These are phyloP conservation scores for Syngnathus scovelli DNA, from an alignment of 2,113 vertebrate genomes.

Conservation along the genomic window DNA sequence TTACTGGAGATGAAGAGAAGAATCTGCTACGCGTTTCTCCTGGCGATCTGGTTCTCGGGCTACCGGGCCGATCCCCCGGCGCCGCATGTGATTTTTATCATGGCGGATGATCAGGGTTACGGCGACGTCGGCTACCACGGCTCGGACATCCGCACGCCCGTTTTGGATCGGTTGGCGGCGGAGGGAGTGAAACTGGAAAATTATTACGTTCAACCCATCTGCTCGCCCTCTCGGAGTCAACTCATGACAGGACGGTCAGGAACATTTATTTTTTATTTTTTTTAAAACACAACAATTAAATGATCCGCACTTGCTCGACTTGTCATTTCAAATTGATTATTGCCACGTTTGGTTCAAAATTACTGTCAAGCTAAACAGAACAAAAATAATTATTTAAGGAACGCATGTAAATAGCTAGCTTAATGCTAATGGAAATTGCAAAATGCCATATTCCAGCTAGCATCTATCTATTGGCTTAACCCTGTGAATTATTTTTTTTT, in stretches of 20 bases:
- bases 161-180: conserved; percentile 81
- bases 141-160: conserved; percentile 84
- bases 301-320: too few species aligned
- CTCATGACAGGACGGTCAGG: conserved; percentile 90
- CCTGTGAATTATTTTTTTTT: too few species aligned
- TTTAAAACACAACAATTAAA: neutral
- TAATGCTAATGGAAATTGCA: neutral
- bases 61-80: conserved; percentile 25
- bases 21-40: conserved; percentile 8
- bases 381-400: neutral
- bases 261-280: conserved; percentile 1
- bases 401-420: neutral
- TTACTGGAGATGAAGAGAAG: conserved; percentile 28
- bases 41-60: conserved; percentile 25
- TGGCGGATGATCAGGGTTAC: conserved; percentile 92
- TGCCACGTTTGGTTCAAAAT: neutral
- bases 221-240: conserved; percentile 89
- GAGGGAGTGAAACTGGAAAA: conserved; percentile 92
- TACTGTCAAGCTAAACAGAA: neutral
- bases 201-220: conserved; percentile 94
- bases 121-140: conserved; percentile 88
- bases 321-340: neutral
- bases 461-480: too few species aligned
- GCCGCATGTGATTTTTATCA: conserved; percentile 83
- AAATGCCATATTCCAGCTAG: neutral